Evolutionary conservation across 2,888 invertebrate genomes (phyloP), one percentile per base, ranked within the genome.

Genomic region (Macropis europaea): DNA sequence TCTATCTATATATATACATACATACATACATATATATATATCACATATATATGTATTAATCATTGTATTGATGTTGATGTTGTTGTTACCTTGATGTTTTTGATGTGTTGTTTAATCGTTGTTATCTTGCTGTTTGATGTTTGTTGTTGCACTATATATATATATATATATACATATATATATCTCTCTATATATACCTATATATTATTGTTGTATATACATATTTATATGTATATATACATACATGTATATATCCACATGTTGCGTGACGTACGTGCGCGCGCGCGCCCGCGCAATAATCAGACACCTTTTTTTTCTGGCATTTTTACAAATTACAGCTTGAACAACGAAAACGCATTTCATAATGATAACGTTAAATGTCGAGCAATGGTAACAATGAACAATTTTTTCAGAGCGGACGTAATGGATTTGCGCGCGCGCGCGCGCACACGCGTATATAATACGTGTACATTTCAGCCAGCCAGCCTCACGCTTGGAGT

Each of bases 51-150:
- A 79, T 48, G 70, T 79, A 70, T 74, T 66, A 71, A 79, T 86
- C 82, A 88, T 85, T 88, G 87, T 81, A 81, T 88, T 86, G 82
- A 87, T 89, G 88, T 89, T 87, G 87, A 87, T 89, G 89, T 89
- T 87, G 86, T 86, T 87, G 86, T 87, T 84, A 86, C 83, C 83
- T 89, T 89, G 88, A 86, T 89, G 89, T 89, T 89, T 87, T 88
- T 87, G 86, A 87, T 89, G 88, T 89, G 88, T 86, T 89, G 89
- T 89, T 88, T 88, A 88, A 84, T 89, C 87, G 88, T 87, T 89
- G 89, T 88, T 88, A 89, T 81, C 84, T 88, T 89, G 89, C 88
- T 77, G 77, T 78, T 89, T 88, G 88, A 88, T 89, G 89, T 90
- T 89, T 88, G 87, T 89, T 86, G 89, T 89, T 89, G 89, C 89